These are phyloP conservation scores for Lepeophtheirus nordmannii DNA, from an alignment of 2,888 invertebrate genomes.

Conservation along the genomic window DNA sequence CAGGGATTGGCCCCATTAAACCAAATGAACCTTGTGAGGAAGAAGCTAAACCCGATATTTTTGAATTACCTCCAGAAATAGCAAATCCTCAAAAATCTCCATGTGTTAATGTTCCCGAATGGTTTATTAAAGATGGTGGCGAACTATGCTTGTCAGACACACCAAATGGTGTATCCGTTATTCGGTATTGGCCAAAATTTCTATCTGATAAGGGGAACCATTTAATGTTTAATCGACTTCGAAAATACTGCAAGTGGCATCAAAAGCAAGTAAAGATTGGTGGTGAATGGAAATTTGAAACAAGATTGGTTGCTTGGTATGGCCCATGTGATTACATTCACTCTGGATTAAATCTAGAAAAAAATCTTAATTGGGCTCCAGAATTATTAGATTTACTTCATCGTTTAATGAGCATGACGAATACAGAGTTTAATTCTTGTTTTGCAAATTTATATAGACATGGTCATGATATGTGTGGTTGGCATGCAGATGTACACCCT, in stretches of 20 bases:
- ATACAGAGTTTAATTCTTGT: slow-evolving; percentile 37
- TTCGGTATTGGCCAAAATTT: slow-evolving; percentile 29
- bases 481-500: slow-evolving; percentile 38
- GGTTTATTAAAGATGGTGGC: slow-evolving; percentile 29
- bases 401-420: slow-evolving; percentile 31
- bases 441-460: slow-evolving; percentile 38
- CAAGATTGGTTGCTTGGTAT: slow-evolving; percentile 36
- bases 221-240: slow-evolving; percentile 27
- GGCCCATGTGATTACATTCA: slow-evolving; percentile 38
- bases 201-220: slow-evolving; percentile 27
- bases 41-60: slow-evolving; percentile 5
- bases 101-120: slow-evolving; percentile 28
- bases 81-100: slow-evolving; percentile 6
- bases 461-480: slow-evolving; percentile 36
- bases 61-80: slow-evolving; percentile 21
- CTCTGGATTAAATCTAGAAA: slow-evolving; percentile 32
- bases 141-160: slow-evolving; percentile 28
- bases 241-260: slow-evolving; percentile 28
- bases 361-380: slow-evolving; percentile 31
- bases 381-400: slow-evolving; percentile 31
- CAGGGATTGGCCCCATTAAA: slow-evolving; percentile 4
- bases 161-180: slow-evolving; percentile 25
- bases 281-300: slow-evolving; percentile 25
- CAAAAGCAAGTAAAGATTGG: slow-evolving; percentile 25
- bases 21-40: background rate